Base-by-base conservation (phyloP, 2,888 invertebrate species). In the Parthenolecanium corni region DNA sequence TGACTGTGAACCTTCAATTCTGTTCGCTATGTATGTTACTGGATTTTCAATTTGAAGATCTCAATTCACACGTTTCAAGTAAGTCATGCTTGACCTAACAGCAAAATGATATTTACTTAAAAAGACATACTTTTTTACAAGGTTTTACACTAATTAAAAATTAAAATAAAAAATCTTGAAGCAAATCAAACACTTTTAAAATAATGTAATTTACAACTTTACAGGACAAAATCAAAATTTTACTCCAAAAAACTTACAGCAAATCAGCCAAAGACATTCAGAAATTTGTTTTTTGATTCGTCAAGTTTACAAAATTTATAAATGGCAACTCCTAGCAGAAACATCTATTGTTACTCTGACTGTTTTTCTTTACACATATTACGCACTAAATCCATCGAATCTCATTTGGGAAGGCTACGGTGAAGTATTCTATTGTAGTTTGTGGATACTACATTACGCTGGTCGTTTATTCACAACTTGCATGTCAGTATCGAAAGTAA, bases 1-100 rank as follows among this genome's bases (percentile, higher is more conserved):
- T 62, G 16, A 52, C 52, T 25, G 52, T 62, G n/a, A 52, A 62
- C 42, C 47, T 62, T 24, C 62, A 62, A 42, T 62, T 62, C 40
- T 51, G 51, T n/a, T 51, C 23, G 14, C 21, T 62, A 23, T 62
- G 62, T 25, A 12, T 40, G 20, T 11, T 62, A 40, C 23, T 62
- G 18, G 23, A n/a, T 25, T 38, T 36, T 42, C 24, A 52, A 44
- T 31, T 62, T 18, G 42, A 42, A 16, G 20, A 38, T 36, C 23
- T 52, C 2, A 62, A 62, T 44, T 40, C 52, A 31, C 38, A 16
- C 11, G 38, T 62, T 38, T 38, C 24, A 42, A 24, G 62, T 52
- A 62, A 40, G 23, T 40, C 6, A 20, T 3, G 16, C 6, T 18
- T 4, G 4, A 31, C 3, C 16, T 14, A 24, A 11, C n/a, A n/a